phyloP scores from a whole-genome alignment of 2,113 vertebrate genomes.

The Elanoides forficatus region DNA sequence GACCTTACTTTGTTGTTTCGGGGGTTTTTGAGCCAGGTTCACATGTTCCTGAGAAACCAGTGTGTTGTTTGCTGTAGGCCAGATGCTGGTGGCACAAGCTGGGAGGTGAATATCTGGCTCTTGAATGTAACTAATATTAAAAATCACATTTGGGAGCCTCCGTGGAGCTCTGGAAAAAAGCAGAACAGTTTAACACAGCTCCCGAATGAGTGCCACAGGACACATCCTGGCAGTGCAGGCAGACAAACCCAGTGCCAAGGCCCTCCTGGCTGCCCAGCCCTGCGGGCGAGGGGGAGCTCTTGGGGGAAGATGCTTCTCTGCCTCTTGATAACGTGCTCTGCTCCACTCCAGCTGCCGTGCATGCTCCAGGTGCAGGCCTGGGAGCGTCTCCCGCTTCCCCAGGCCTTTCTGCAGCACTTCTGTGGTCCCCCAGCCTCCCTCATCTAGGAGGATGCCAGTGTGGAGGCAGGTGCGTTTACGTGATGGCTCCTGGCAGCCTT shows the following conservation, averaged over 20 bases:
- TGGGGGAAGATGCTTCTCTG: not conserved
- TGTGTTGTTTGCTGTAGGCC: not conserved
- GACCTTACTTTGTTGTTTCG: not conserved
- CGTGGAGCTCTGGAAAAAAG: not conserved
- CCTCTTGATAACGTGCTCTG: not conserved
- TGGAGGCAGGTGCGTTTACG: not conserved
- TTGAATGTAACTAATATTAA: not conserved
- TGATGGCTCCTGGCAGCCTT: not conserved
- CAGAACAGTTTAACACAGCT: not conserved
- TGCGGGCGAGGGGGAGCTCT: fast-evolving
- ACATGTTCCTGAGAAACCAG: not conserved
- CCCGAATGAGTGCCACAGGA: not conserved
- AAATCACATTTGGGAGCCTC: not conserved
- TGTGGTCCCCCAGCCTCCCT: not conserved
- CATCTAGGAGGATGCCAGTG: fast-evolving
- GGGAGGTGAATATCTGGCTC: not conserved
- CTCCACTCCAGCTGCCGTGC: not conserved
- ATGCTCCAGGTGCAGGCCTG: not conserved
- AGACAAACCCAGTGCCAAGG: fast-evolving
- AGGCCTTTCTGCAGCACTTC: not conserved
- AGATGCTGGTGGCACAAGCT: not conserved
- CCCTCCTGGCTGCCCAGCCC: not conserved
- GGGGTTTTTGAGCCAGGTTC: not conserved
- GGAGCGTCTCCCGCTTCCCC: not conserved
- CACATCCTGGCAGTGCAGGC: not conserved